A percentile compares a stretch with the other conserved stretches of the same genome.
Conservation (phyloP, 1,140 invertebrate species). For the Pemphigus obesinymphae region DNA sequence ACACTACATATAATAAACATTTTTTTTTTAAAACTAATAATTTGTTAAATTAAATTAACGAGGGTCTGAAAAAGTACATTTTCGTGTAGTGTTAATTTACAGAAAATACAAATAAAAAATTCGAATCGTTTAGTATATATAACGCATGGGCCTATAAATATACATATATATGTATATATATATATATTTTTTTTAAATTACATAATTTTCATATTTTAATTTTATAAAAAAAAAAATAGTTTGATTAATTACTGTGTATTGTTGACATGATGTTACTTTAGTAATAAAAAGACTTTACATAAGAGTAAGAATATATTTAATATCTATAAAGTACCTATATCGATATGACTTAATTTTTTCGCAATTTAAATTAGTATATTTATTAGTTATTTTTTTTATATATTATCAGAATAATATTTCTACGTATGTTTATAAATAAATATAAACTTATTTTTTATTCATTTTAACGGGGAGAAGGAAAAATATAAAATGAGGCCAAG, state of each 20-base stretch:
- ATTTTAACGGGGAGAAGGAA: not conserved
- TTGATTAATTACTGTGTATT: not conserved
- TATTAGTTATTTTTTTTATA: too few relatives aligned
- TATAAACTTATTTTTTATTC: not conserved
- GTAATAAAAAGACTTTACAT: not conserved
- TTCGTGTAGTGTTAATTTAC: too few relatives aligned
- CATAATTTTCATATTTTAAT: not conserved
- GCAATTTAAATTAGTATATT: not conserved
- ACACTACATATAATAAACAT: too few relatives aligned
- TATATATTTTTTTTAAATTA: too few relatives aligned
- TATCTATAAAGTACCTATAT: not conserved
- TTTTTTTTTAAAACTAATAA: too few relatives aligned
- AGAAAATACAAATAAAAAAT: too few relatives aligned
- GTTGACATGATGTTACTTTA: not conserved
- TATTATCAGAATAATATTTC: too few relatives aligned
- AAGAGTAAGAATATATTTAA: not conserved
- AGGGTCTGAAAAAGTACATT: too few relatives aligned
- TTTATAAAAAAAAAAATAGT: not conserved
- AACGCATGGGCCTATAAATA: too few relatives aligned
- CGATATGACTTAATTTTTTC: not conserved
- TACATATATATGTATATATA: too few relatives aligned
- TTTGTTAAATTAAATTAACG: too few relatives aligned
- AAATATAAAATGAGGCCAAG: slow-evolving; percentile 42
- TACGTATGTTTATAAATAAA: not conserved
- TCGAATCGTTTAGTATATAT: too few relatives aligned